Evolutionary conservation across 53 echinoderm and acorn worm species (phyloP).

Genomic region (Echinometra lucunter): DNA sequence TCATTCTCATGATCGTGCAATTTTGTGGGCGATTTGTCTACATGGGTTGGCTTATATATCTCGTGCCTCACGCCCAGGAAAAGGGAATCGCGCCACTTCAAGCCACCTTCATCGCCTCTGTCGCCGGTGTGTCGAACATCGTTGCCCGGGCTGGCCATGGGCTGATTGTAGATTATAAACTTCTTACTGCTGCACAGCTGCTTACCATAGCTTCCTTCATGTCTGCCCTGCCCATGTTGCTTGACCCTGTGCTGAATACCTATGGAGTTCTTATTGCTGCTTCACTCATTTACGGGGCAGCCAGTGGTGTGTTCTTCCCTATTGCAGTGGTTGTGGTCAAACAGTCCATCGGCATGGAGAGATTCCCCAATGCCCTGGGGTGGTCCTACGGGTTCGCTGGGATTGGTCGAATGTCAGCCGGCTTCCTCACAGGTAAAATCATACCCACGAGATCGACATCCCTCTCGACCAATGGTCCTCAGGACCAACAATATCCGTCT

Average conservation of each 20-base stretch:
- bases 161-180: conserved; percentile 80
- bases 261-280: conserved; percentile 70
- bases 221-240: conserved; percentile 73
- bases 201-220: conserved; percentile 77
- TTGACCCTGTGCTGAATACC: conserved; percentile 82
- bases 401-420: conserved; percentile 89
- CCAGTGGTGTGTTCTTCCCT: conserved; percentile 90
- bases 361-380: conserved; percentile 87
- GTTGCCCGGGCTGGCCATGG: conserved; percentile 86
- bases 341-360: conserved; percentile 75
- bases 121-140: conserved; percentile 91
- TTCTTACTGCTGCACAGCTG: conserved; percentile 83
- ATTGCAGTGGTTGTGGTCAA: conserved; percentile 88
- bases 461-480: too few species aligned
- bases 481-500: too few species aligned
- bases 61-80: conserved; percentile 91
- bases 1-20: conserved; percentile 85
- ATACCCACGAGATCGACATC: too few species aligned
- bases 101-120: conserved; percentile 92
- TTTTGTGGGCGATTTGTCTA: conserved; percentile 93
- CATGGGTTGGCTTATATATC: conserved; percentile 97
- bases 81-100: conserved; percentile 83
- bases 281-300: conserved; percentile 85
- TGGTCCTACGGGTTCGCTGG: conserved; percentile 98
- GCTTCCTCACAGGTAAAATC: conserved; percentile 93